Percentiles rank a stretch among this genome's conserved stretches.
Evolutionary conservation across 64 coral and sea anemone species (phyloP).

Genomic region (Pachyseris speciosa): DNA sequence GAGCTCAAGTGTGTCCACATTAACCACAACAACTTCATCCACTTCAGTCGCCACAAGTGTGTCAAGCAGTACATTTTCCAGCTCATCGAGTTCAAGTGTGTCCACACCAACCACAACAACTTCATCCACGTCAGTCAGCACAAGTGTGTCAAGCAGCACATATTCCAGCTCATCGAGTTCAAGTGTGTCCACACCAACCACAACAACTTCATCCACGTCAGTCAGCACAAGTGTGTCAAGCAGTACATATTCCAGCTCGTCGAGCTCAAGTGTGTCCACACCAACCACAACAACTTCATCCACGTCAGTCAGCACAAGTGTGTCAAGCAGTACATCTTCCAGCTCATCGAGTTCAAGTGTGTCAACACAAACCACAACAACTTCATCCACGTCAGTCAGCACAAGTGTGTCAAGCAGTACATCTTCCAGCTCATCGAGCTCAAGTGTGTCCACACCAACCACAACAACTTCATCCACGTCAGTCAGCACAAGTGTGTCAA

Average conservation of each 20-base stretch:
- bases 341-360: slow-evolving; percentile 4
- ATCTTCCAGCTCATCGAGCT: background rate
- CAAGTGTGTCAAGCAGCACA: slow-evolving; percentile 5
- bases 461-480: slow-evolving; percentile 19
- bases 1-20: too few species aligned
- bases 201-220: slow-evolving; percentile 8
- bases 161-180: background rate
- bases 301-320: background rate
- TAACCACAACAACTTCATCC: too few species aligned
- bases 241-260: background rate
- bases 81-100: background rate
- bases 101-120: slow-evolving; percentile 44
- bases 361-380: background rate
- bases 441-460: slow-evolving; percentile 27
- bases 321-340: background rate
- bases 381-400: background rate
- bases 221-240: background rate
- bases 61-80: background rate
- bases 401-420: background rate
- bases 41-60: too few species aligned
- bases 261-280: background rate
- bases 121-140: background rate
- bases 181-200: slow-evolving; percentile 13
- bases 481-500: slow-evolving; percentile 12
- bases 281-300: slow-evolving; percentile 4